Base-by-base conservation (phyloP, 2,113 vertebrate species). In the Cryptotis parvus region DNA sequence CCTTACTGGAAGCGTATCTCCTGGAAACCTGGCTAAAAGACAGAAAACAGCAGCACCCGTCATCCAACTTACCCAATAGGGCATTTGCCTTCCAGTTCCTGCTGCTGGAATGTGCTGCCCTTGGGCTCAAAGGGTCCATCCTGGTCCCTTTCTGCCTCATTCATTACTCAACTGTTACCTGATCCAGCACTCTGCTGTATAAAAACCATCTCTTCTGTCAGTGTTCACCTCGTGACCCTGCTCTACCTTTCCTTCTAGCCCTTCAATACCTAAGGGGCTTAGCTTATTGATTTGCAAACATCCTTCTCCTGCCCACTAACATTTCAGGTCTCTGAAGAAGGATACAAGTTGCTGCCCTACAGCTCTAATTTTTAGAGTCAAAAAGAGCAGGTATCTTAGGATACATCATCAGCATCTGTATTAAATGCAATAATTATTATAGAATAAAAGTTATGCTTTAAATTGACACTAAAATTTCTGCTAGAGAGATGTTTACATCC, bases 251-350 rank as follows among this genome's bases (percentile, higher is more conserved):
- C 41, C 35, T 85, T 66, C 10, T 5, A 27, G 87, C 52, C 10
- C 18, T 3, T 84, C 69, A 69, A 29, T 80, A 39, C 41, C 39
- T 49, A 14, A 1, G 58, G 20, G 58, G 33, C 33, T 26, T 6
- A 33, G 2, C 52, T 8, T 43, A 24, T 31, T 20, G 39, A n/a
- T 83, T 15, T 69, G 5, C 33, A 87, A 92, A 72, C 20, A 26
- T n/a, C 1, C 0, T 0, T 24, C 3, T 45, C 39, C 52, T 69
- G 35, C 26, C 24, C 7, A 31, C 1, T 16, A 58, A 16, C 31
- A 45, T 49, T 37, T 37, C 45, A 35, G 9, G 6, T 74, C 26
- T 84, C 66, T 78, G 58, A 84, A 52, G 39, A 14, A 73, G 74
- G 1, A 20, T 8, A 49, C n/a, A 26, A 49, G 16, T 31, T 35